phyloP scores from a whole-genome alignment of 37 sponge, comb jelly and placozoan species.

The Crambe crambe region DNA sequence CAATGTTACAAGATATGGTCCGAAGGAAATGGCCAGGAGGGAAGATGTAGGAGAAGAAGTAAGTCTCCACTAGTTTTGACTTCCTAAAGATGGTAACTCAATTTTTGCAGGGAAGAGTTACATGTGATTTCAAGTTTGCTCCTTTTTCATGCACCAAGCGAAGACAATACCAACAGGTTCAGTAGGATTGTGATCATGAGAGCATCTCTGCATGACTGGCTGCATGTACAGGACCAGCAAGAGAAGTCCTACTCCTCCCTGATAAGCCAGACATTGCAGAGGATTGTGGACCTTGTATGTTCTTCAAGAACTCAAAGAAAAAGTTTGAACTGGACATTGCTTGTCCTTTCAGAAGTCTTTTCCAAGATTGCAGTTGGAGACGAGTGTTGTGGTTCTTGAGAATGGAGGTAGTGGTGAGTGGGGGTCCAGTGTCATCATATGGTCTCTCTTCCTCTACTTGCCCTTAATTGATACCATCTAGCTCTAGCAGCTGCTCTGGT shows the following conservation, averaged over 20 bases:
- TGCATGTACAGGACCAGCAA: constrained; percentile 11
- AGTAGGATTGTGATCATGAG: neutral
- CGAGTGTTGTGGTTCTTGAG: constrained; percentile 53
- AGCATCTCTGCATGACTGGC: neutral
- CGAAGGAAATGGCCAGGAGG: constrained; percentile 32
- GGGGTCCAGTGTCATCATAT: no score
- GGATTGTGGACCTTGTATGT: constrained; percentile 35
- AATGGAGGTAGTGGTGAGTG: constrained; percentile 48
- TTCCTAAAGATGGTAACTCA: neutral
- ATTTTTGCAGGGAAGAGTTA: constrained; percentile 15
- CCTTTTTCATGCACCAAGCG: constrained; percentile 57
- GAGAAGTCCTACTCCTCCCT: constrained; percentile 32
- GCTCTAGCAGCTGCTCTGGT: constrained; percentile 46
- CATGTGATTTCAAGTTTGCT: constrained; percentile 61
- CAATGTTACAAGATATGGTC: constrained; percentile 34
- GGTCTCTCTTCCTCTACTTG: neutral
- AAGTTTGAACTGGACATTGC: neutral
- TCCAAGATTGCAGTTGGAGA: constrained; percentile 53
- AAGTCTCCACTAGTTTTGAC: neutral
- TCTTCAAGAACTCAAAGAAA: neutral
- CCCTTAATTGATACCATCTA: neutral
- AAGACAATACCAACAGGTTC: constrained; percentile 48
- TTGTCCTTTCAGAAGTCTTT: constrained; percentile 35
- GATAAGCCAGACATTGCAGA: constrained; percentile 28
- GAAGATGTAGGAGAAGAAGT: constrained; percentile 42